These are phyloP conservation scores for Takifugu bimaculatus DNA, from an alignment of 2,113 vertebrate species.

Conservation along the genomic window DNA sequence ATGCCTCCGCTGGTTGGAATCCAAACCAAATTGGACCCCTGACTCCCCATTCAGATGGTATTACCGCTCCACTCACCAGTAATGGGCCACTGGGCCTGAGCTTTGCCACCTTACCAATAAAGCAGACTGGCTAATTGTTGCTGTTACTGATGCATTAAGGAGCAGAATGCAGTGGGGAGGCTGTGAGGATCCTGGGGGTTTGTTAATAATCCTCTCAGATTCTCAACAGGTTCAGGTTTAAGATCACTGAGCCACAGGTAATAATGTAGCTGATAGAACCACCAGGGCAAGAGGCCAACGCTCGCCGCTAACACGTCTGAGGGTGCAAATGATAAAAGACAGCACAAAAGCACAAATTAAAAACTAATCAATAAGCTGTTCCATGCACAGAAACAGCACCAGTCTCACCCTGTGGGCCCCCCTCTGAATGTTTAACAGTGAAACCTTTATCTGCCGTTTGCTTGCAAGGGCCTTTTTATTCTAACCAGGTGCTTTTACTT, in stretches of 20 bases:
- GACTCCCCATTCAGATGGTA: constrained; percentile 21
- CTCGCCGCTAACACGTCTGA: background rate
- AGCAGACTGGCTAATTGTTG: constrained; percentile 51
- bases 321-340: background rate
- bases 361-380: constrained; percentile 44
- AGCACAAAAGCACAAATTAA: background rate
- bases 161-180: background rate
- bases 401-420: background rate
- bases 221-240: constrained; percentile 31
- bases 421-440: background rate
- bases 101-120: constrained; percentile 30
- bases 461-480: background rate
- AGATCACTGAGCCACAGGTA: constrained; percentile 28
- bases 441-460: background rate
- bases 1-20: constrained; percentile 15
- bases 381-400: constrained; percentile 5
- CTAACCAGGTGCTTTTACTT: no score
- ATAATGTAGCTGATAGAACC: constrained; percentile 29
- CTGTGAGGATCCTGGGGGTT: constrained; percentile 22
- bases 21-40: constrained; percentile 39
- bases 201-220: constrained; percentile 40
- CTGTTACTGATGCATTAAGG: constrained; percentile 46
- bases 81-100: constrained; percentile 32
- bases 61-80: constrained; percentile 29
- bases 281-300: background rate